phyloP scores from a whole-genome alignment of 2,797 vertebrate genomes.

The Okamejei kenojei region DNA sequence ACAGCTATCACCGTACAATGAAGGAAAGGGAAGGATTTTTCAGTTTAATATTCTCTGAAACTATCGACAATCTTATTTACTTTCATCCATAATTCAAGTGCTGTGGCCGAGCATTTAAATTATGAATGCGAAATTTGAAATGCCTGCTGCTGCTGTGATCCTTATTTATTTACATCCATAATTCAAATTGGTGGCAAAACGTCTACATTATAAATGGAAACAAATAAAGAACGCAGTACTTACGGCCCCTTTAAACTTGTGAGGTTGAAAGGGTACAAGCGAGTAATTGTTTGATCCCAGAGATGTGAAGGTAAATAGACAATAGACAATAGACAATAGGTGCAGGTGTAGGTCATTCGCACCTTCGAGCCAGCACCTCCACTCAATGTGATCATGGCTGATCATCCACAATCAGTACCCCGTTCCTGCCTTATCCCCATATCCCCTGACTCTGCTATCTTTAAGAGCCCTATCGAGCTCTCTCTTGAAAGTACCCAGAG shows the following conservation, averaged over 20 bases:
- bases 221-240: background rate
- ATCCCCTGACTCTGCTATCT: too few relatives aligned
- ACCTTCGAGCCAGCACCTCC: too few relatives aligned
- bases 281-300: background rate
- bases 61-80: background rate
- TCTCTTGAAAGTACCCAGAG: too few relatives aligned
- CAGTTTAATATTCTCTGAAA: background rate
- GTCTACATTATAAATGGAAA: background rate
- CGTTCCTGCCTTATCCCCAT: too few relatives aligned
- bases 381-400: too few relatives aligned
- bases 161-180: conserved; percentile 13
- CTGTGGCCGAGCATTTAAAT: background rate
- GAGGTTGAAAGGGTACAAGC: background rate
- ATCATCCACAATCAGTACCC: too few relatives aligned
- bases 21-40: background rate
- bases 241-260: background rate
- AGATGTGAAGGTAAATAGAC: background rate
- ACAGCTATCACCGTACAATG: background rate
- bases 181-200: background rate
- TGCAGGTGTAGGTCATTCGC: too few relatives aligned
- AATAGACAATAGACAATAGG: too few relatives aligned
- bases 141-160: background rate
- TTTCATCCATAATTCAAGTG: background rate
- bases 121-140: conserved; percentile 11
- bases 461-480: too few relatives aligned